Evolutionary conservation across 2,797 vertebrate genomes (phyloP).

Genomic region (Anguilla megastoma): DNA sequence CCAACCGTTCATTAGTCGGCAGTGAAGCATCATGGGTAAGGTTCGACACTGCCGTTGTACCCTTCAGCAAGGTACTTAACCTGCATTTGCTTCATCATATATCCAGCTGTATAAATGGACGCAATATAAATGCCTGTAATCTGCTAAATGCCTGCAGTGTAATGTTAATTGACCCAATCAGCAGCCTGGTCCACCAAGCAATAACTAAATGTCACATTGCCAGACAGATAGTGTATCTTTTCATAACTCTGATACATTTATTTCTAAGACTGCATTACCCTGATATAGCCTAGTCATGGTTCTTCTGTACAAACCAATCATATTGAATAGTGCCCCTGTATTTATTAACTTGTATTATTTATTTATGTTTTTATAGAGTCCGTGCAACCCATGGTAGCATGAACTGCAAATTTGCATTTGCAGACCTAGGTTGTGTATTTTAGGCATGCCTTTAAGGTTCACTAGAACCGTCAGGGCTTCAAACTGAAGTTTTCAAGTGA

Average conservation of each 20-base stretch:
- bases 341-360: not conserved
- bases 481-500: not conserved
- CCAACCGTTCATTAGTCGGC: too few species aligned
- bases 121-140: too few species aligned
- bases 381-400: not conserved
- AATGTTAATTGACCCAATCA: not conserved
- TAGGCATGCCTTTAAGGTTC: not conserved
- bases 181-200: not conserved
- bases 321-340: not conserved
- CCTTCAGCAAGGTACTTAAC: too few species aligned
- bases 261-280: not conserved
- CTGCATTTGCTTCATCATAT: too few species aligned
- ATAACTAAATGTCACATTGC: not conserved
- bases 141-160: too few species aligned
- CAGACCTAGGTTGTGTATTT: not conserved
- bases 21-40: too few species aligned
- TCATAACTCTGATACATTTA: not conserved
- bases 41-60: too few species aligned
- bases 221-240: not conserved
- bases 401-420: too few species aligned
- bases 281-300: not conserved
- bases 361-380: not conserved
- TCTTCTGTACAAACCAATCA: not conserved
- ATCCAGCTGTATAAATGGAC: too few species aligned
- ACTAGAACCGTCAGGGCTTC: not conserved